Evolutionary conservation across 37 sponge, comb jelly and placozoan species (phyloP).

Genomic region (Ianthella basta): DNA sequence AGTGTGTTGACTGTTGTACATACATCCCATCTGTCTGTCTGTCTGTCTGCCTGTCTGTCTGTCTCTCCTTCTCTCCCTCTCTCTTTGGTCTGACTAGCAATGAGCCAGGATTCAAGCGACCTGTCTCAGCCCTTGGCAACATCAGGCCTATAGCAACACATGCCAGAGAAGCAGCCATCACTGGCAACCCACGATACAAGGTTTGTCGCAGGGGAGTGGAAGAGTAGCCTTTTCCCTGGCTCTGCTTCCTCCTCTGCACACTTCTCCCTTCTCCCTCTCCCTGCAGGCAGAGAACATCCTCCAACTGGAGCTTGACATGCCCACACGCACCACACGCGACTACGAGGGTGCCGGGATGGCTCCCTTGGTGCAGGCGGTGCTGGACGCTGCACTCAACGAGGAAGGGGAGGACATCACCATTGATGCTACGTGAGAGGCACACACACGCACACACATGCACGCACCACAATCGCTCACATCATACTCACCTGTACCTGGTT

Average conservation of each 20-base stretch:
- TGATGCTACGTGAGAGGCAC: conserved; percentile 68
- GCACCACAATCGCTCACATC: not conserved
- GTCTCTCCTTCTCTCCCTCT: not conserved
- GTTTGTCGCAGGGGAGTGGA: conserved; percentile 31
- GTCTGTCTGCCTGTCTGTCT: not conserved
- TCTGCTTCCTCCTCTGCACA: not conserved
- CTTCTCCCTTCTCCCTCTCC: too few species aligned
- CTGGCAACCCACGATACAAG: conserved; percentile 81
- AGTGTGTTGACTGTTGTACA: too few species aligned
- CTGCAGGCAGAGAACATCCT: conserved; percentile 79
- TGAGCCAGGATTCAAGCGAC: conserved; percentile 38
- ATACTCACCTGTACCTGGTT: too few species aligned
- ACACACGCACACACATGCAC: not conserved
- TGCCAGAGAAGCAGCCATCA: conserved; percentile 63
- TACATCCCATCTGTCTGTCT: too few species aligned
- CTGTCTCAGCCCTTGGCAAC: conserved; percentile 60
- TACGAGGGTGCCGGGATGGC: conserved; percentile 87
- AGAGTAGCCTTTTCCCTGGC: not conserved
- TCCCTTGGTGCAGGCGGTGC: conserved; percentile 82
- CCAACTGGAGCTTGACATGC: conserved; percentile 90
- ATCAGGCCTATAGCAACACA: conserved; percentile 59
- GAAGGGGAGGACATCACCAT: conserved; percentile 84
- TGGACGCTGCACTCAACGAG: conserved; percentile 84
- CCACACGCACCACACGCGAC: conserved; percentile 90
- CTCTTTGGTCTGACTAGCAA: conserved; percentile 9